Conservation (phyloP, 2,888 invertebrate species). For the Melanotus villosus region DNA sequence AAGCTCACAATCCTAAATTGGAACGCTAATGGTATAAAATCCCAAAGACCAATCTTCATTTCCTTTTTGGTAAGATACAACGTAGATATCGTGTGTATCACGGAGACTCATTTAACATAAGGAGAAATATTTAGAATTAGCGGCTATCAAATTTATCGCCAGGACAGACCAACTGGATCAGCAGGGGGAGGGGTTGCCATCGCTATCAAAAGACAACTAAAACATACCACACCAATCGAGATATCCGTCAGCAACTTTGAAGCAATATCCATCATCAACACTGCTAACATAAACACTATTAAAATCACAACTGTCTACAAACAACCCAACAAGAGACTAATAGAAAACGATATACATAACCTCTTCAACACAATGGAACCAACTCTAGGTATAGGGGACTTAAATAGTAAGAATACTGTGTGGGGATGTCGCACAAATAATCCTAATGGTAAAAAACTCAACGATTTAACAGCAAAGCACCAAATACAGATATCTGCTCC, state of each 20-base stretch:
- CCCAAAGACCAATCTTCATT: slow-evolving; percentile 7
- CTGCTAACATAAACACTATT: neutral
- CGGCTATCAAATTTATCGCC: slow-evolving; percentile 12
- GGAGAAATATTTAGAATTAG: slow-evolving; percentile 5
- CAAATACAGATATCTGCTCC: no score
- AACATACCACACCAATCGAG: slow-evolving; percentile 1
- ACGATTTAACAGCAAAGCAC: neutral
- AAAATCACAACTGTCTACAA: slow-evolving; percentile 5
- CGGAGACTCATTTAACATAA: neutral
- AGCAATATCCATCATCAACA: slow-evolving; percentile 8
- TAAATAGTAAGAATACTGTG: neutral
- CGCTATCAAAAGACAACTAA: slow-evolving; percentile 1
- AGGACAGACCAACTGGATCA: neutral
- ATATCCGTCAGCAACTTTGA: neutral
- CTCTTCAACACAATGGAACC: neutral
- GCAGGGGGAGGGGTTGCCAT: slow-evolving; percentile 4
- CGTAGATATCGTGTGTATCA: slow-evolving; percentile 6
- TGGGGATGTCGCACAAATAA: neutral
- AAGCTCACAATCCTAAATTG: slow-evolving; percentile 12
- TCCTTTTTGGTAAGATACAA: slow-evolving; percentile 18
- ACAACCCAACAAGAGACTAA: slow-evolving; percentile 6
- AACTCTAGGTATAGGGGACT: neutral
- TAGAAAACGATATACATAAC: neutral
- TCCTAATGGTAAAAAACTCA: neutral
- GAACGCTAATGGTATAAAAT: slow-evolving; percentile 11